These are phyloP conservation scores for Lapara coniferarum DNA, from an alignment of 2,888 invertebrate species.

Conservation along the genomic window DNA sequence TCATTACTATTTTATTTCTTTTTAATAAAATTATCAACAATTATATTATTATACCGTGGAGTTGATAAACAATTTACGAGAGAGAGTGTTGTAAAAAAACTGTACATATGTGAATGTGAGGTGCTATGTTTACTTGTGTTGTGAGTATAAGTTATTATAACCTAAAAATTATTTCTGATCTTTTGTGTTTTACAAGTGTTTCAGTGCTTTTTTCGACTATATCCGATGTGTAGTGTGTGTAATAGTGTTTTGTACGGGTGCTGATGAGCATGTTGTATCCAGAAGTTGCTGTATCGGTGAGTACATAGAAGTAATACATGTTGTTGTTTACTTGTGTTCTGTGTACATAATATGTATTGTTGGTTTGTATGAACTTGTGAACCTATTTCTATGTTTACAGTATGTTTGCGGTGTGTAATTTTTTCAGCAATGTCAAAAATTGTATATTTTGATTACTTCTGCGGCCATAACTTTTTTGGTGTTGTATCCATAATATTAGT, in stretches of 20 bases:
- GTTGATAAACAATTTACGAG: background rate
- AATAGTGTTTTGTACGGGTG: background rate
- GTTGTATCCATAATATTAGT: too few species aligned
- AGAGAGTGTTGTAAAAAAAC: background rate
- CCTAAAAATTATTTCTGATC: constrained; percentile 31
- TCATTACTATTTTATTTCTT: constrained; percentile 11
- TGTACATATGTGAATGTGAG: background rate
- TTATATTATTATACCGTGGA: background rate
- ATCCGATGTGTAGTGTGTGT: background rate
- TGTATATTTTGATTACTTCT: too few species aligned
- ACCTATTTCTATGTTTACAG: background rate
- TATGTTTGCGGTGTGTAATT: too few species aligned
- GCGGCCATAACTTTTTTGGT: too few species aligned
- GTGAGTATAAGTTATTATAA: constrained; percentile 32
- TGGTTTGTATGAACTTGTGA: constrained; percentile 26
- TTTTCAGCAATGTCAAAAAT: too few species aligned
- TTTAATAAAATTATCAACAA: background rate
- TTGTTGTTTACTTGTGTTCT: background rate
- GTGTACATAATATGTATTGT: background rate
- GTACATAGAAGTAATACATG: constrained; percentile 4
- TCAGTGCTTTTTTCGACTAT: background rate
- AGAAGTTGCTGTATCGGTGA: constrained; percentile 10
- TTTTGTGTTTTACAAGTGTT: constrained; percentile 8
- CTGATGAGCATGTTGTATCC: background rate
- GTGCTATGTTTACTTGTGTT: background rate